A percentile compares a stretch with the other conserved stretches of the same genome.
These are phyloP conservation scores for Leptura quadrifasciata DNA, from an alignment of 2,888 invertebrate genomes.

Conservation along the genomic window DNA sequence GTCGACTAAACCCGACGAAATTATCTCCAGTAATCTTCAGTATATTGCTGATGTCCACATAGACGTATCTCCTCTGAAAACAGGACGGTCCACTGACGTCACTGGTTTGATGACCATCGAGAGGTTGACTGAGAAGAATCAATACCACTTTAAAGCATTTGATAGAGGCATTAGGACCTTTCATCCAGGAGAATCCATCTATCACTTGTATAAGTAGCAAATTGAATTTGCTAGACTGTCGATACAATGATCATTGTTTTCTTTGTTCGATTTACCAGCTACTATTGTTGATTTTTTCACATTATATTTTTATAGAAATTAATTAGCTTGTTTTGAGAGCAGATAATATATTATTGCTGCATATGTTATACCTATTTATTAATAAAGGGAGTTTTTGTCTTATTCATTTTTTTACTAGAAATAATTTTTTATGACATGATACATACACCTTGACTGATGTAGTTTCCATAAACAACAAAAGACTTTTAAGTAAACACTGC, in stretches of 20 bases:
- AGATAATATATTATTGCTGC: slow-evolving; percentile 36
- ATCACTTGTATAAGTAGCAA: slow-evolving; percentile 64
- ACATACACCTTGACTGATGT: too few relatives aligned
- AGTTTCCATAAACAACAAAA: too few relatives aligned
- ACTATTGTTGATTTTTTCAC: slow-evolving; percentile 21
- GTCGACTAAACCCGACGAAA: slow-evolving; percentile 77
- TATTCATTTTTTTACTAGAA: too few relatives aligned
- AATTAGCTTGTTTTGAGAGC: not conserved
- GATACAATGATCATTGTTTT: not conserved
- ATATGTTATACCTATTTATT: too few relatives aligned
- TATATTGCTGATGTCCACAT: slow-evolving; percentile 80
- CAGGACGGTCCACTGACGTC: slow-evolving; percentile 84
- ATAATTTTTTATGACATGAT: too few relatives aligned
- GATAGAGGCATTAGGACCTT: slow-evolving; percentile 86
- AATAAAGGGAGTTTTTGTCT: too few relatives aligned
- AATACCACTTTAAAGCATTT: slow-evolving; percentile 82
- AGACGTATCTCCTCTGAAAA: slow-evolving; percentile 80
- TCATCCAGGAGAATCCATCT: slow-evolving; percentile 78
- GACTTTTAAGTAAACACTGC: too few relatives aligned
- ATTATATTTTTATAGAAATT: slow-evolving; percentile 14
- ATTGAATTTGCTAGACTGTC: not conserved
- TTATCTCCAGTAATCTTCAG: slow-evolving; percentile 78
- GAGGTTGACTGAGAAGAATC: slow-evolving; percentile 73
- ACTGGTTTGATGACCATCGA: slow-evolving; percentile 81
- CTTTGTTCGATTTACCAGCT: not conserved